These are phyloP conservation scores for Radopholus similis DNA, from an alignment of 1,140 invertebrate genomes.

Conservation along the genomic window DNA sequence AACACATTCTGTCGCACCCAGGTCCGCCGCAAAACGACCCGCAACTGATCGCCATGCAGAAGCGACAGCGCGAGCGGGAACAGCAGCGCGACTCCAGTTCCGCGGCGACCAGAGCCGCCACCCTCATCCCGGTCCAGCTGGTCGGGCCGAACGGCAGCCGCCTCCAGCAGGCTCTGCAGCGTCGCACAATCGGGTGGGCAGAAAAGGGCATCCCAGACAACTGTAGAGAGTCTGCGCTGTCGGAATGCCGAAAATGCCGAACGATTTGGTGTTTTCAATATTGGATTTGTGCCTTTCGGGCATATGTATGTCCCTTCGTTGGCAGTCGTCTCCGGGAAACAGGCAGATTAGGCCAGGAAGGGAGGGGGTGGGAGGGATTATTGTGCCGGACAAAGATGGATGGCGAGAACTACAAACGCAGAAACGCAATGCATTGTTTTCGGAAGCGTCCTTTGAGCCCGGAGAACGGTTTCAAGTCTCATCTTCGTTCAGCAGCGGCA, in stretches of 20 bases:
- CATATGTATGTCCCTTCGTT: too few species aligned
- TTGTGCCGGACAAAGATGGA: too few species aligned
- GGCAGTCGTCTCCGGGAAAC: too few species aligned
- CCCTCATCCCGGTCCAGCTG: conserved; percentile 39
- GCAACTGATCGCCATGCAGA: conserved; percentile 6
- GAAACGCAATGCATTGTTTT: too few species aligned
- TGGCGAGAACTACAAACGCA: too few species aligned
- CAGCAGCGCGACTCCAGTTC: conserved; percentile 16
- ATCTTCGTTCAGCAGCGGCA: conserved; percentile 10
- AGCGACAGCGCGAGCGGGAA: conserved; percentile 27
- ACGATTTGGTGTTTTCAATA: too few species aligned
- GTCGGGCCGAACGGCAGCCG: conserved; percentile 15
- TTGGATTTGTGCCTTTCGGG: too few species aligned
- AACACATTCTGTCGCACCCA: conserved; percentile 27
- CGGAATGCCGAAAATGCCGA: too few species aligned
- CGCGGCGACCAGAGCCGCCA: neutral
- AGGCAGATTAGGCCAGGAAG: too few species aligned
- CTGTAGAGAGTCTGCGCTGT: too few species aligned
- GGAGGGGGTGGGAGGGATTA: too few species aligned
- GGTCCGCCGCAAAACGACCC: conserved; percentile 27
- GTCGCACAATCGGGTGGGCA: neutral
- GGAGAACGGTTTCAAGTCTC: neutral
- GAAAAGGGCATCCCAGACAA: neutral
- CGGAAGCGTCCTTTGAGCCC: neutral
- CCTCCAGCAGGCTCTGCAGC: neutral